phyloP scores from a whole-genome alignment of 2,797 vertebrate species.

The Halcyon badia region DNA sequence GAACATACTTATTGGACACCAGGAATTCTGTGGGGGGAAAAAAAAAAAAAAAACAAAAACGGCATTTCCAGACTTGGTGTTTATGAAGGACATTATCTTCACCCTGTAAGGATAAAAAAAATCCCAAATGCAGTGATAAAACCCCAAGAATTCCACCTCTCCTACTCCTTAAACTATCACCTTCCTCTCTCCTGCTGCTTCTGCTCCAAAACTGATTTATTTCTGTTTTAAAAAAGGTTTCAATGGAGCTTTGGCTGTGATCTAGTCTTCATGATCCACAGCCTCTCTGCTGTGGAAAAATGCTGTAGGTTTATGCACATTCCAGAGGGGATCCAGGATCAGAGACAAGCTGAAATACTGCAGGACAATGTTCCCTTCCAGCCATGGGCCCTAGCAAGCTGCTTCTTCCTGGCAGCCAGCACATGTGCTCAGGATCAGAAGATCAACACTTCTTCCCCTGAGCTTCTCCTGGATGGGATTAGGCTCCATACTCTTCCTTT shows the following conservation, averaged over 20 bases:
- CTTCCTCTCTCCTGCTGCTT: background rate
- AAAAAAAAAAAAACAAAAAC: no score
- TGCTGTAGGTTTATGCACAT: background rate
- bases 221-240: background rate
- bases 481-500: background rate
- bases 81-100: background rate
- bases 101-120: background rate
- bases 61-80: background rate
- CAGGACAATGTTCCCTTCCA: background rate
- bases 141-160: fast-evolving
- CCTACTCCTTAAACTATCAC: background rate
- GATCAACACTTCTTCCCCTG: background rate
- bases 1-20: background rate
- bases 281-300: background rate
- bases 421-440: background rate
- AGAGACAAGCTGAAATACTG: background rate
- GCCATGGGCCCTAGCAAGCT: background rate
- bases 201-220: background rate
- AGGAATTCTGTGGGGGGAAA: background rate
- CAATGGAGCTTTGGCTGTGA: background rate
- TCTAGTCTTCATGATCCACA: background rate
- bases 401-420: background rate
- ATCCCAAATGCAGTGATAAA: background rate
- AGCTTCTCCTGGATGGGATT: background rate
- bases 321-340: background rate